phyloP scores from a whole-genome alignment of 2,888 invertebrate species.

The Cryptosula pallasiana region DNA sequence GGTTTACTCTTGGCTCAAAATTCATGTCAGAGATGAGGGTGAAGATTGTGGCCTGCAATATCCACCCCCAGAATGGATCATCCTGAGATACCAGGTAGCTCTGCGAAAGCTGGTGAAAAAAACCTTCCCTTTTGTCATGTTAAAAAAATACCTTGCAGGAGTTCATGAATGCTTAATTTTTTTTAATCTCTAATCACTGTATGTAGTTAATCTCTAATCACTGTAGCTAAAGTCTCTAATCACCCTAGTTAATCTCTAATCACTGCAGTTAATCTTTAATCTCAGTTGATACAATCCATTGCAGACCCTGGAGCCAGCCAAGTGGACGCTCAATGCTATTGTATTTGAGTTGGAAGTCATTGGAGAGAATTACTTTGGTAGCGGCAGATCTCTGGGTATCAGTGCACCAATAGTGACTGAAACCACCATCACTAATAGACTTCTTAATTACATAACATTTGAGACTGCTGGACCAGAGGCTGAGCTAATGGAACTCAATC shows the following conservation, averaged over 20 bases:
- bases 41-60: constrained; percentile 1
- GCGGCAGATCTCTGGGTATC: constrained; percentile 2
- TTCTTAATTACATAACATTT: constrained; percentile 12
- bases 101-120: no score
- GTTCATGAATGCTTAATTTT: no score
- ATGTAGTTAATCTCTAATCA: no score
- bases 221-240: no score
- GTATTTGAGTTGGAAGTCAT: constrained; percentile 7
- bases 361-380: constrained; percentile 22
- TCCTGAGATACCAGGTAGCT: constrained; percentile 16
- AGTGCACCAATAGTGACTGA: constrained; percentile 5
- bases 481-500: no score
- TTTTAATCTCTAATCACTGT: no score
- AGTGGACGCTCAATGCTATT: constrained; percentile 4
- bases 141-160: no score
- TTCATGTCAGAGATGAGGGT: background rate
- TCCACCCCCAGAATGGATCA: constrained; percentile 13
- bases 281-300: no score
- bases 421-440: background rate
- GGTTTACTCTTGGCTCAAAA: constrained; percentile 11
- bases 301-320: background rate
- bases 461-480: constrained; percentile 1
- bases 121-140: no score
- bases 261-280: no score
- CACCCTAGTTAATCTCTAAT: no score